Conservation (phyloP, 2,888 invertebrate genomes). For the Mythimna ferrago region DNA sequence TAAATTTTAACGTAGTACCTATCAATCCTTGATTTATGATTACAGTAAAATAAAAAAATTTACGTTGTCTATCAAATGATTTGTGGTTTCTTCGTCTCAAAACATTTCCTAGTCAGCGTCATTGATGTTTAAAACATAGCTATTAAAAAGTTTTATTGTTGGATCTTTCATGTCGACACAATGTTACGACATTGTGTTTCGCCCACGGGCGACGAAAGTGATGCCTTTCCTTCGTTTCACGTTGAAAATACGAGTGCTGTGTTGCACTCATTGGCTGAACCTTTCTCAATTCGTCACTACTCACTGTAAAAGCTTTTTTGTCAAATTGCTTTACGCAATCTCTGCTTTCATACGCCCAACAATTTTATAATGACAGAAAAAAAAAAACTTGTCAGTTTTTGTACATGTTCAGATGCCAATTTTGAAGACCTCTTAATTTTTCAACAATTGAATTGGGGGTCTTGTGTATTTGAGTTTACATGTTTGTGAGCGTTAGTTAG, state of each 20-base stretch:
- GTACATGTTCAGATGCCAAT: not conserved
- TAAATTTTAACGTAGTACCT: not conserved
- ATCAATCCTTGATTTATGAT: not conserved
- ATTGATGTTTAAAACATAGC: conserved; percentile 29
- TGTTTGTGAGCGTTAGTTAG: too few species aligned
- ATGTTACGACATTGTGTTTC: conserved; percentile 40
- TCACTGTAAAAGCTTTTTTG: conserved; percentile 62
- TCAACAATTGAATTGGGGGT: too few species aligned
- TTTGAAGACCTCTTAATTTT: too few species aligned
- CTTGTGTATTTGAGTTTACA: too few species aligned
- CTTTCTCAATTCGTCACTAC: conserved; percentile 64
- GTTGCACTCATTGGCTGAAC: conserved; percentile 50
- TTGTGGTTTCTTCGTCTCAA: conserved; percentile 10
- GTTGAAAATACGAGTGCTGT: conserved; percentile 42
- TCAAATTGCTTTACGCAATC: conserved; percentile 52
- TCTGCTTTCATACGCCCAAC: conserved; percentile 39
- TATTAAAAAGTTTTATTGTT: conserved; percentile 48
- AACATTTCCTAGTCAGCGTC: conserved; percentile 29
- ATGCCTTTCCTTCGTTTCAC: conserved; percentile 50
- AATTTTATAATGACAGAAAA: conserved; percentile 13
- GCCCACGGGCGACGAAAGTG: conserved; percentile 59
- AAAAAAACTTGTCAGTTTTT: conserved; percentile 17
- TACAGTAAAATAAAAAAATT: not conserved
- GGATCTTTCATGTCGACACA: conserved; percentile 41
- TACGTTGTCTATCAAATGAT: not conserved